A percentile compares a stretch with the other conserved stretches of the same genome.
Evolutionary conservation across 2,113 vertebrate species (phyloP).

Genomic region (Taurulus bubalis): DNA sequence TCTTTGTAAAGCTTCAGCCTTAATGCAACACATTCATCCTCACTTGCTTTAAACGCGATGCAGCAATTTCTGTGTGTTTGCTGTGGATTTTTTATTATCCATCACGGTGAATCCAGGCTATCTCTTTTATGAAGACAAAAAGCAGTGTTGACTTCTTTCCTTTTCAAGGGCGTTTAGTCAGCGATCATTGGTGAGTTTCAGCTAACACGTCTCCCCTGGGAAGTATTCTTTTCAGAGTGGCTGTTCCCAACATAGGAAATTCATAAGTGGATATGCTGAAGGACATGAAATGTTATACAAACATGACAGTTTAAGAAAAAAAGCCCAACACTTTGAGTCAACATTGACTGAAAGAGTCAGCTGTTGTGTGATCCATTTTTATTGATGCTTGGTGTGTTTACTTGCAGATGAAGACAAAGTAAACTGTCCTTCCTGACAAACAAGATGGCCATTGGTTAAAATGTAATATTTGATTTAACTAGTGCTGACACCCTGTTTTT

Average conservation of each 20-base stretch:
- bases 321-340: constrained; percentile 20
- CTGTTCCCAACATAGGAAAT: constrained; percentile 43
- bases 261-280: constrained; percentile 63
- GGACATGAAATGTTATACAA: constrained; percentile 42
- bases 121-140: constrained; percentile 35
- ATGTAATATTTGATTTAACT: constrained; percentile 13
- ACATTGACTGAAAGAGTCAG: constrained; percentile 49
- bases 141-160: constrained; percentile 41
- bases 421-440: constrained; percentile 22
- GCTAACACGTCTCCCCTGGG: constrained; percentile 19
- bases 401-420: constrained; percentile 41
- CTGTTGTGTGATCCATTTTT: constrained; percentile 50
- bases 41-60: constrained; percentile 32
- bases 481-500: neutral
- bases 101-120: constrained; percentile 14
- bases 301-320: constrained; percentile 30
- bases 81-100: neutral
- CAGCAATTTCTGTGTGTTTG: constrained; percentile 14
- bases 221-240: constrained; percentile 39
- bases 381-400: constrained; percentile 35
- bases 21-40: constrained; percentile 43
- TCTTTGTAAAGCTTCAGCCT: constrained; percentile 57
- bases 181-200: constrained; percentile 14
- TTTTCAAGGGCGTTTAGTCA: constrained; percentile 48
- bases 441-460: neutral